These are phyloP conservation scores for Megaustenia siamemsis DNA, from an alignment of 2,888 invertebrate genomes.

Conservation along the genomic window DNA sequence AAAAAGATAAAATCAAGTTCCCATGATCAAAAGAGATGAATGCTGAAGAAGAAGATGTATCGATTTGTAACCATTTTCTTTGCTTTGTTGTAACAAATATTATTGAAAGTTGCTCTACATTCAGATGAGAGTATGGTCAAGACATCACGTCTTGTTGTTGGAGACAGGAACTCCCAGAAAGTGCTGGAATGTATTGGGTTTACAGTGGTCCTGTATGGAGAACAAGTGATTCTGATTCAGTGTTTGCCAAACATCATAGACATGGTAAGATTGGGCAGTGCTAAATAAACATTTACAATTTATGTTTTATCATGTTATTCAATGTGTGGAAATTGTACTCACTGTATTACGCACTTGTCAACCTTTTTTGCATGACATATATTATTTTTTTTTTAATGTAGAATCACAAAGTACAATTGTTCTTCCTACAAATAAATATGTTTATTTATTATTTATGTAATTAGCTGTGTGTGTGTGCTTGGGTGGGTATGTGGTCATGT, in stretches of 20 bases:
- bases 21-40: too few species aligned
- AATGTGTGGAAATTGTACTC: too few species aligned
- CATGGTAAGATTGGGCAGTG: conserved; percentile 65
- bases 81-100: background rate
- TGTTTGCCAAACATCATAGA: conserved; percentile 78
- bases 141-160: conserved; percentile 79
- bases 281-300: background rate
- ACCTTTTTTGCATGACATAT: too few species aligned
- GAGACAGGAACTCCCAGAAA: conserved; percentile 90
- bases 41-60: background rate
- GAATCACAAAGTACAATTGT: too few species aligned
- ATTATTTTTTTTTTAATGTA: too few species aligned
- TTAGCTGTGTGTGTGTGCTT: too few species aligned
- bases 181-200: conserved; percentile 94
- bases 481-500: too few species aligned
- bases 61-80: background rate
- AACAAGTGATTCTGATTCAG: conserved; percentile 79
- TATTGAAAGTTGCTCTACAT: background rate
- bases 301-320: background rate
- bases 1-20: too few species aligned
- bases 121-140: conserved; percentile 57
- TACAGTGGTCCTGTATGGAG: conserved; percentile 85
- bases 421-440: too few species aligned
- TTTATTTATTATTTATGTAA: too few species aligned
- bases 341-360: too few species aligned